Base-by-base conservation (phyloP, 1,140 invertebrate genomes). In the Zaprionus kolodkinae region DNA sequence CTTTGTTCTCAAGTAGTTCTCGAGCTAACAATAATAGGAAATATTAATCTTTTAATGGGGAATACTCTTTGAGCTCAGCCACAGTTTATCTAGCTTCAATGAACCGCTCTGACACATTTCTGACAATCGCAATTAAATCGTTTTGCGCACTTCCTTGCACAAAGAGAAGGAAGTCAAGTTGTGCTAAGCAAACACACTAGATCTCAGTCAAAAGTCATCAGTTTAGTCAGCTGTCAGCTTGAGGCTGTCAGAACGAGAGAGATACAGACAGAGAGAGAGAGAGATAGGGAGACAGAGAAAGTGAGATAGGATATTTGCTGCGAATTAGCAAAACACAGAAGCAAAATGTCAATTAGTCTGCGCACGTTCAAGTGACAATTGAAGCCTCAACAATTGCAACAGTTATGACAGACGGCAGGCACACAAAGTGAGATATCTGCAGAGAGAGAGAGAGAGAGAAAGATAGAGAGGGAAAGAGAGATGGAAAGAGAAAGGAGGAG, bases 331-430 rank as follows among this genome's bases (percentile, higher is more conserved):
- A 50, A 50, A 15, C 40, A 45, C 17, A 50, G 17, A 66, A 27
- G 35, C 50, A 55, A 56, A 66, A 66, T 72, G 61, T 40, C 72
- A 76, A 72, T 71, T 65, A 76, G 60, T n/a, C 54, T 55, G 25
- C 62, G 12, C 35, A 35, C 21, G 60, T 17, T 45, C 36, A 50
- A 69, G 59, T 56, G 67, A 52, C 72, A 63, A 64, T 70, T 70
- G 59, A 57, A 63, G 67, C 17, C 52, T 48, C 52, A 43, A 36
- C 40, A 45, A 45, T 59, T 43, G 68, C 55, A 54, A 54, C 36
- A 63, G 48, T 17, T 38, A 15, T 6, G 12, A 6, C 3, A 30
- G 33, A n/a, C 25, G 1, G 25, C 50, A 52, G 6, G 6, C 33
- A 9, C n/a, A n/a, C 10, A 13, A 45, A 25, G 57, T 17, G n/a